Evolutionary conservation across 37 sponge, comb jelly and placozoan genomes (phyloP).

Genomic region (Diacarnus erythraeanus): DNA sequence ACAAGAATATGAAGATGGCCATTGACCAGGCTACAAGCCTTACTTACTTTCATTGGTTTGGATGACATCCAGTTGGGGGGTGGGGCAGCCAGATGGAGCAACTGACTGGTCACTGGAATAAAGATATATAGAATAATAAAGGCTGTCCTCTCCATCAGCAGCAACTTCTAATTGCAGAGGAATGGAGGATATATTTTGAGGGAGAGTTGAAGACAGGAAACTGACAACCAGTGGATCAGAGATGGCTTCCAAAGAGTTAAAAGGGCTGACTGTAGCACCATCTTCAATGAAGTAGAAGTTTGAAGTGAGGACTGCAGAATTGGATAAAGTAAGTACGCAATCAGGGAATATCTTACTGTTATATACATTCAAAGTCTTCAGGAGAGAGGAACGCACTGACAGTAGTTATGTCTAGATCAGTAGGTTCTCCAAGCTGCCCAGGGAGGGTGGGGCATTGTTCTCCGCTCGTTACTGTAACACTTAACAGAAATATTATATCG

Average conservation of each 20-base stretch:
- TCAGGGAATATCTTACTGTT: not conserved
- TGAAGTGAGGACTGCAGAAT: not conserved
- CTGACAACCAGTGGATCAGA: not conserved
- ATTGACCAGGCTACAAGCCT: not conserved
- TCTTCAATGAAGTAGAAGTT: not conserved
- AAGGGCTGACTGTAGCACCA: not conserved
- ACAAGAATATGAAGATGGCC: too few relatives aligned
- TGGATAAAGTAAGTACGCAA: not conserved
- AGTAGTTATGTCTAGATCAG: not conserved
- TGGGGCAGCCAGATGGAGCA: conserved; percentile 15
- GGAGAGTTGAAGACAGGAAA: not conserved
- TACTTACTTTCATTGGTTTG: not conserved
- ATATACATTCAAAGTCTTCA: not conserved
- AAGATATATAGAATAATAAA: not conserved
- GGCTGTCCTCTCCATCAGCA: not conserved
- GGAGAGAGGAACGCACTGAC: not conserved
- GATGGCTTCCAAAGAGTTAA: not conserved
- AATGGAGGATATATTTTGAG: not conserved
- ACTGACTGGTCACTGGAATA: not conserved
- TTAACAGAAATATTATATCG: not conserved
- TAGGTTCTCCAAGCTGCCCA: not conserved
- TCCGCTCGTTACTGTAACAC: not conserved
- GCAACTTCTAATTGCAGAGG: not conserved
- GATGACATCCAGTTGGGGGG: not conserved
- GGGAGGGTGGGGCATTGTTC: not conserved